A percentile compares a stretch with the other conserved stretches of the same genome.
Evolutionary conservation across 2,797 vertebrate genomes (phyloP).

Genomic region (Bovichtus diacanthus): DNA sequence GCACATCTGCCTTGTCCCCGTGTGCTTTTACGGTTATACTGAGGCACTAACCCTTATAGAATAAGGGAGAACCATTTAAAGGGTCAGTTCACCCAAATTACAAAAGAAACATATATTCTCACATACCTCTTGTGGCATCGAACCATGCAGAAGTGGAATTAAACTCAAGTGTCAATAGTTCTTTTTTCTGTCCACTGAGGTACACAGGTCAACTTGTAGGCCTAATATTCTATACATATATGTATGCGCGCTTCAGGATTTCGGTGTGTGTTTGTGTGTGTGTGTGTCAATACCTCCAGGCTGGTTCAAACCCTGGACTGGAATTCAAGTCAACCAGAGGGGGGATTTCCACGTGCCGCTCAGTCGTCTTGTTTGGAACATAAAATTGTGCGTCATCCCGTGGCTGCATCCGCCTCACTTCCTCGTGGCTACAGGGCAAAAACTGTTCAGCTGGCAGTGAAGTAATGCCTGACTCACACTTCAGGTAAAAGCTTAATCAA

Average conservation of each 20-base stretch:
- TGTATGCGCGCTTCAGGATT: conserved; percentile 26
- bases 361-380: conserved; percentile 58
- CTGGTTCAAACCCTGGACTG: conserved; percentile 75
- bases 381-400: conserved; percentile 71
- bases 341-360: conserved; percentile 83
- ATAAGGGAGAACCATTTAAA: no score
- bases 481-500: conserved; percentile 70
- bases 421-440: conserved; percentile 62
- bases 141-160: not conserved
- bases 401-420: conserved; percentile 73
- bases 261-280: conserved; percentile 10
- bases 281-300: conserved; percentile 72
- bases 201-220: not conserved
- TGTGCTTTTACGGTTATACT: conserved; percentile 9
- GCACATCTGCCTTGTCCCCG: conserved; percentile 31
- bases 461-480: conserved; percentile 72
- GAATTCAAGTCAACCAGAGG: conserved; percentile 76
- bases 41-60: no score
- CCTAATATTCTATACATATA: conserved; percentile 11
- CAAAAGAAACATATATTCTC: not conserved
- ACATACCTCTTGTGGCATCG: not conserved
- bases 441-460: conserved; percentile 66
- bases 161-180: not conserved
- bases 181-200: not conserved
- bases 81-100: not conserved